Evolutionary conservation across 2,797 vertebrate species (phyloP), one percentile per base, ranked within the genome.

Genomic region (Alcedo quadribrachys): DNA sequence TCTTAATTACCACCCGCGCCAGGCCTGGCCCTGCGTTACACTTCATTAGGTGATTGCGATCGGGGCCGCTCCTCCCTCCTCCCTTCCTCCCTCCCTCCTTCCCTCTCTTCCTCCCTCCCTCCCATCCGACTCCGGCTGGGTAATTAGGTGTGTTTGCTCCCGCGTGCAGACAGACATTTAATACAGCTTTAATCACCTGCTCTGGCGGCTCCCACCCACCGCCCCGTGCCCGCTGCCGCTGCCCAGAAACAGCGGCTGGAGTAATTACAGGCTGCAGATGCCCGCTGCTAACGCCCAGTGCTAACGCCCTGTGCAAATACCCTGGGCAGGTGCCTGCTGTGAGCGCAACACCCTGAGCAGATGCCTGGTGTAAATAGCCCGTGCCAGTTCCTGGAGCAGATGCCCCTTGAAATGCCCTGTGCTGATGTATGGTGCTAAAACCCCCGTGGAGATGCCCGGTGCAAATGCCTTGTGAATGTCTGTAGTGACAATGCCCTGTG

Each of bases 1-100:
- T 87, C 68, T 85, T 93, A 95, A 96, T 96, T 96, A 95, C 58
- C 15, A 2, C 83, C 92, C n/a, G 68, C 73, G 45, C 87, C 87
- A 73, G 79, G 79, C 55, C 85, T 84, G 91, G 83, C 91, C 85
- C 85, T 2, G 21, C 71, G 55, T 91, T 89, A 57, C 69, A 77
- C 67, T 81, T 92, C 90, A 84, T 93, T 95, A 95, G 42, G 22
- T 8, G 85, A 92, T 92, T 90, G 71, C 51, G 19, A 81, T 90
- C 87, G 61, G 87, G 87, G 86, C 90, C 6, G 54, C 92, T 93
- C 84, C 92, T 91, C 90, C 81, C 83, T 85, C 37, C 37, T 37
- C 12, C 67, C 5, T 27, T 12, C 35, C 35, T 37, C 37, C 37
- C 37, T 37, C 43, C 43, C 43, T 45, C 17, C 16, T 19, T 45